These are phyloP conservation scores for Plemyria rubiginata DNA, from an alignment of 2,888 invertebrate genomes.

Conservation along the genomic window DNA sequence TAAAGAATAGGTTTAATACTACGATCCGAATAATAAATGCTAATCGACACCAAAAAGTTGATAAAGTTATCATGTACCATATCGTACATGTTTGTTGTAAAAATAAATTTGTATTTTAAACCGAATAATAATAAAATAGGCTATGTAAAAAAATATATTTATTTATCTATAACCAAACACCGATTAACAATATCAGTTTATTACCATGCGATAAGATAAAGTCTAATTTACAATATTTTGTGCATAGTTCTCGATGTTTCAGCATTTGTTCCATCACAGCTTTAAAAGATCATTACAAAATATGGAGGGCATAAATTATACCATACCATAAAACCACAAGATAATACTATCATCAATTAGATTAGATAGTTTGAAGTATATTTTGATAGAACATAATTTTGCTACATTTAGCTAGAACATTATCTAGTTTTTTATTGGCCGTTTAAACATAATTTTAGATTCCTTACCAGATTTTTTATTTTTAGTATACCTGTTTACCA, in stretches of 20 bases:
- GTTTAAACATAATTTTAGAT: no score
- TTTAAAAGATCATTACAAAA: constrained; percentile 3
- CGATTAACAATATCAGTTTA: constrained; percentile 9
- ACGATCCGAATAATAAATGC: no score
- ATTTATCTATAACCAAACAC: constrained; percentile 1
- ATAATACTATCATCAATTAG: neutral
- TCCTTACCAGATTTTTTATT: neutral
- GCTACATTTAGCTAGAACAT: no score
- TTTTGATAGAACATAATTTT: no score
- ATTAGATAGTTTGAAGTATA: neutral
- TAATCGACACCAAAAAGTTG: no score
- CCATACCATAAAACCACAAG: no score
- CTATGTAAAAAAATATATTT: neutral
- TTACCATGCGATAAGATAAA: constrained; percentile 5
- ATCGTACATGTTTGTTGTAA: neutral
- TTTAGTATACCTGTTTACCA: neutral
- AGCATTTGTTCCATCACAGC: constrained; percentile 4
- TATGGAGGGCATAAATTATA: neutral
- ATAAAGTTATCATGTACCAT: neutral
- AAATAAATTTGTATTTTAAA: neutral
- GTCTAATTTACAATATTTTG: neutral
- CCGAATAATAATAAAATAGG: neutral
- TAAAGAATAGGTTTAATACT: no score
- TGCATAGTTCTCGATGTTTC: constrained; percentile 1
- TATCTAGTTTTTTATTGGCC: no score